phyloP scores from a whole-genome alignment of 1,140 invertebrate species.

The Camponotus pennsylvanicus region DNA sequence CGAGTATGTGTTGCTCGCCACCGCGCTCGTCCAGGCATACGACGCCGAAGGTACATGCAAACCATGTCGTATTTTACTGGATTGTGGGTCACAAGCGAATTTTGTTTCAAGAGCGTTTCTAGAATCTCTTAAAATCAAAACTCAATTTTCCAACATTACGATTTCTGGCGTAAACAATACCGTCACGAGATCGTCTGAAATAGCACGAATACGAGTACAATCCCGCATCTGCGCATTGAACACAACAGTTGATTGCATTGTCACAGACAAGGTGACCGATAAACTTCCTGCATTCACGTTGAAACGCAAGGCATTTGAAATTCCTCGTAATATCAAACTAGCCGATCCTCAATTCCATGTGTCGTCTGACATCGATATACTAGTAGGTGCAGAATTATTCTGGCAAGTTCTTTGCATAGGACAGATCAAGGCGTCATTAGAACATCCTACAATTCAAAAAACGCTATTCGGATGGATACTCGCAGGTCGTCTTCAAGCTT shows the following conservation, averaged over 20 bases:
- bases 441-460: constrained; percentile 69
- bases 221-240: background rate
- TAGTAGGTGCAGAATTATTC: constrained; percentile 64
- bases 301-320: background rate
- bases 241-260: background rate
- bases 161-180: background rate
- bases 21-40: background rate
- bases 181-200: background rate
- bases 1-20: background rate
- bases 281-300: background rate
- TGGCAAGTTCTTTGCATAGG: constrained; percentile 71
- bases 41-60: background rate
- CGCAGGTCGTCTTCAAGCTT: background rate
- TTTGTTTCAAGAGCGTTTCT: background rate
- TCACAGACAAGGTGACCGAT: background rate
- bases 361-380: constrained; percentile 60
- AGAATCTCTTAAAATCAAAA: background rate
- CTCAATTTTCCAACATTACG: background rate
- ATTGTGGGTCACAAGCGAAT: constrained; percentile 32
- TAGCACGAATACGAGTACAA: background rate
- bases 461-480: constrained; percentile 36
- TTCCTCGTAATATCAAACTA: constrained; percentile 26
- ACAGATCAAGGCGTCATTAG: constrained; percentile 61
- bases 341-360: constrained; percentile 72
- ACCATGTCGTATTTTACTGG: background rate